Base-by-base conservation (phyloP, 2,113 vertebrate species). In the Daphoenositta chrysoptera region DNA sequence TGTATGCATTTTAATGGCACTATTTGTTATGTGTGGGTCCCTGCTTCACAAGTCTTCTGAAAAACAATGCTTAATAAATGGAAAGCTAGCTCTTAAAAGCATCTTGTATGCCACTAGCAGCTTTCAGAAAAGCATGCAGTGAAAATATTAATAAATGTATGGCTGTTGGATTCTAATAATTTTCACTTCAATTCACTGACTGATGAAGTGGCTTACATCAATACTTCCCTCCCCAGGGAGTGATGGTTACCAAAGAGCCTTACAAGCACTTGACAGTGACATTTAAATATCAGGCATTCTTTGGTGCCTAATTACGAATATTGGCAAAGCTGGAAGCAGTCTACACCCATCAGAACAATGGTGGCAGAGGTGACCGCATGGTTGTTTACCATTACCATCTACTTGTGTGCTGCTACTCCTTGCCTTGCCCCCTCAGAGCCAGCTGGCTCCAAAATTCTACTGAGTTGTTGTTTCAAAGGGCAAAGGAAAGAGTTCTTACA, bases 331-430 rank as follows among this genome's bases (percentile, higher is more conserved):
- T 99, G 99, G 99, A 99, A 99, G 98, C 98, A 98, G 98, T 94
- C 94, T 97, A 97, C 97, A 97, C 58, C 79, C 75, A 97, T 96
- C 94, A 61, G 70, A 96, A 98, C 99, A 99, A 99, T 99, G 99
- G 99, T 96, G 98, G 99, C 99, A 99, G 99, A 99, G 97, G 98
- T 97, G 98, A 97, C 94, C 95, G 98, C 99, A 99, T 99, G 99
- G 96, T 98, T 98, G 97, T 98, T 97, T 97, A 95, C 96, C 98
- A 98, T 98, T 98, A 97, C 98, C 97, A 96, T 96, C 90, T 98
- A 95, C 90, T 81, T 96, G 73, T 96, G 98, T 98, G 98, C 96
- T 97, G 27, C 93, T 95, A 86, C 97, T 98, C 97, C 91, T 98
- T 98, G 98, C 98, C 96, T 98, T 98, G 98, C 97, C 96, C 97